Base-by-base conservation (phyloP, 2,888 invertebrate genomes). In the Biston betularia region DNA sequence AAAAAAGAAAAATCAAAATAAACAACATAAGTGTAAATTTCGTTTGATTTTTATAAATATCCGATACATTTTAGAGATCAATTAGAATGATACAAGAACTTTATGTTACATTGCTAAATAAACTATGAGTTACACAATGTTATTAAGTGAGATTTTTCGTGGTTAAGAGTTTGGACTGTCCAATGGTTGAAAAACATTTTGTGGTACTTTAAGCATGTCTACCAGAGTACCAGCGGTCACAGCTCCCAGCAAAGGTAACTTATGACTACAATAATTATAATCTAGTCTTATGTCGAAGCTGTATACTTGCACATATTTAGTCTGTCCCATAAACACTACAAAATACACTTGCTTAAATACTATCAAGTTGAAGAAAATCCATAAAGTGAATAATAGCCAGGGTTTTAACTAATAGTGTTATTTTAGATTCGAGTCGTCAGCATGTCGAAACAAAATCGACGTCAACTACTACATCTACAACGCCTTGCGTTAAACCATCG, bases 401-500 rank as follows among this genome's bases (percentile, higher is more conserved):
- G 5, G 6, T 53, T n/a, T 40, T 38, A 40, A 15, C 15, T 15
- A 24, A 10, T 40, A 15, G 3, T 53, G 53, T 34, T 38, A 24
- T 35, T 44, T 8, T 59, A 65, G 65, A 61, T 60, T 24, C 63
- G 0, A 42, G 34, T 24, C 60, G 65, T 40, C 56, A 64, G 35
- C 59, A 35, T 55, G 12, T 53, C n/a, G 66, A 68, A 10, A 14
- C 55, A n/a, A 70, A 64, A 60, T 62, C 44, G 45, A 12, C 64
- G 15, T 12, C 63, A 0, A 15, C 50, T 24, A 11, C 24, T 4
- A 10, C 44, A 6, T 56, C 34, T 0, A n/a, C 52, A 11, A 33
- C 60, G 5, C 48, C 60, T 40, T 44, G 62, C 34, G n/a, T 53
- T 6, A 68, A 70, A 54, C 64, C 53, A 0, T 9, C 52, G 15